Conservation (phyloP, 2,113 vertebrate species). For the Entelurus aequoreus region DNA sequence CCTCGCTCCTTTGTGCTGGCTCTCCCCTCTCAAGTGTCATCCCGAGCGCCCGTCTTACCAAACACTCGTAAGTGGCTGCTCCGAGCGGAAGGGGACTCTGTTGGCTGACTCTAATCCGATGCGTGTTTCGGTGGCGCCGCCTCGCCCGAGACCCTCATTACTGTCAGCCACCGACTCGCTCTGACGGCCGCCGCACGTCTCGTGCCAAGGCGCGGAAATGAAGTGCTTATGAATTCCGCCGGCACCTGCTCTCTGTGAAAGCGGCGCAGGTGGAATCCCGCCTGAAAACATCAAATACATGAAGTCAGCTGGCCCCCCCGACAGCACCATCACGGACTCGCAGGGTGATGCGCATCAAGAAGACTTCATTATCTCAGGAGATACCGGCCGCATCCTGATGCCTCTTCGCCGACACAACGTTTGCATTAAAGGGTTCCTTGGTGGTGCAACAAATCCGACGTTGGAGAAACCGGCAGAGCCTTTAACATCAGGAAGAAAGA, state of each 20-base stretch:
- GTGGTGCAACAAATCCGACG: too few relatives aligned
- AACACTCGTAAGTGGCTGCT: slow-evolving; percentile 52
- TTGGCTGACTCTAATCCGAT: slow-evolving; percentile 53
- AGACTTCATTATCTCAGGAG: slow-evolving; percentile 1
- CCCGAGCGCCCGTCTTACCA: slow-evolving; percentile 40
- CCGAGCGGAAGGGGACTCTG: slow-evolving; percentile 48
- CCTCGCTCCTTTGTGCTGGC: slow-evolving; percentile 34
- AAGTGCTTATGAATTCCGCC: slow-evolving; percentile 33
- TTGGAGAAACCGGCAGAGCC: too few relatives aligned
- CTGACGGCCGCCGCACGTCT: slow-evolving; percentile 2
- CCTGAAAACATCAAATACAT: background rate
- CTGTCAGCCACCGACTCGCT: slow-evolving; percentile 38
- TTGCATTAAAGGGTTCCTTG: too few relatives aligned
- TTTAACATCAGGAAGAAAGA: too few relatives aligned
- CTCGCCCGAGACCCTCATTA: slow-evolving; percentile 49
- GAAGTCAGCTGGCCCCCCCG: background rate
- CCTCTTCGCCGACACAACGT: too few relatives aligned
- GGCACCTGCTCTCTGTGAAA: slow-evolving; percentile 19
- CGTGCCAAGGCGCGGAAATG: slow-evolving; percentile 32
- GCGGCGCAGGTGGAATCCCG: background rate
- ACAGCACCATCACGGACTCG: background rate
- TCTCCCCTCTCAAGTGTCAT: slow-evolving; percentile 51
- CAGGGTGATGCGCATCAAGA: background rate
- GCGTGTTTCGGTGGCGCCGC: slow-evolving; percentile 36
- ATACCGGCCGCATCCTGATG: too few relatives aligned